Evolutionary conservation across 2,797 vertebrate genomes (phyloP).

Genomic region (Argyrosomus regius): DNA sequence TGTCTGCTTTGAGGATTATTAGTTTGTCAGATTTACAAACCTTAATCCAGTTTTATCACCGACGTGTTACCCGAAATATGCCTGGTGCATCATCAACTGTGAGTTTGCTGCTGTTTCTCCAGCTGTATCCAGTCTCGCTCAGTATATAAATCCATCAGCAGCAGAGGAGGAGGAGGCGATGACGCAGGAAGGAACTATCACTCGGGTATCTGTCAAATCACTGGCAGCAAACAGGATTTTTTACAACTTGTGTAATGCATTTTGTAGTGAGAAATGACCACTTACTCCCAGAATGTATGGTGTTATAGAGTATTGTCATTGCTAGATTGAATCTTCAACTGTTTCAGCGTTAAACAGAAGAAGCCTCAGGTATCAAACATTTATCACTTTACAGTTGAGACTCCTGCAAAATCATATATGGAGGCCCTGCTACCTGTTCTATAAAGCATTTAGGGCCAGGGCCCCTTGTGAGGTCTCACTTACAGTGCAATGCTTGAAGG

Average conservation of each 20-base stretch:
- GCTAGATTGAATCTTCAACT: not conserved
- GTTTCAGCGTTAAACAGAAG: not conserved
- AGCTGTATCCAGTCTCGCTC: conserved; percentile 54
- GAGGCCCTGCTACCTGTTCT: conserved; percentile 29
- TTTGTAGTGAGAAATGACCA: not conserved
- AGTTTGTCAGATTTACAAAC: conserved; percentile 36
- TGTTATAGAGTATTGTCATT: not conserved
- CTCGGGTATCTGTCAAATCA: conserved; percentile 35
- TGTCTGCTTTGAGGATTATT: conserved; percentile 21
- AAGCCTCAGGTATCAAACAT: conserved; percentile 19
- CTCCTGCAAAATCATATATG: conserved; percentile 26
- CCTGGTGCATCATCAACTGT: conserved; percentile 25
- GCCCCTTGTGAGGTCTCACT: conserved; percentile 62
- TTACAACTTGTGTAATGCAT: conserved; percentile 35
- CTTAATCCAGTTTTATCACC: conserved; percentile 22
- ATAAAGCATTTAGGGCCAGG: conserved; percentile 32
- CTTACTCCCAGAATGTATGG: not conserved
- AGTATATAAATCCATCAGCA: conserved; percentile 49
- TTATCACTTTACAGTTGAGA: conserved; percentile 33
- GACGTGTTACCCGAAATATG: conserved; percentile 21
- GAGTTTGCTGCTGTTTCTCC: conserved; percentile 50
- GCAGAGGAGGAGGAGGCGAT: conserved; percentile 36
- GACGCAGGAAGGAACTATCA: conserved; percentile 52
- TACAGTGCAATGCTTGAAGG: conserved; percentile 66
- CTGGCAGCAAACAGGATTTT: conserved; percentile 4